These are phyloP conservation scores for Tetragnatha versicolor DNA, from an alignment of 1,140 invertebrate genomes.

Conservation along the genomic window DNA sequence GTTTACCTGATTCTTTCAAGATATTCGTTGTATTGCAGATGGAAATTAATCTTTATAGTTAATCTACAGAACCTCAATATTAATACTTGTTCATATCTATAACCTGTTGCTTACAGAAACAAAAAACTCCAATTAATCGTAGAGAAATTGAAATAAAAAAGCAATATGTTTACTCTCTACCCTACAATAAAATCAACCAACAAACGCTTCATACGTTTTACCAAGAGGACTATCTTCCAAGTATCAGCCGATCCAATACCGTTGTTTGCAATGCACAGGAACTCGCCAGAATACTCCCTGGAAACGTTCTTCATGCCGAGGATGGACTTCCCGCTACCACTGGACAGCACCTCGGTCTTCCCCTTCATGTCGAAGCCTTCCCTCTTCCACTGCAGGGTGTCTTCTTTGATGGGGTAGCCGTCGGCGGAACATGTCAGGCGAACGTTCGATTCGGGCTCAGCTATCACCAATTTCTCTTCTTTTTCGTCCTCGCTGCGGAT, in stretches of 20 bases:
- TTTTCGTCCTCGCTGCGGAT: slow-evolving; percentile 67
- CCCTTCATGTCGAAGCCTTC: slow-evolving; percentile 55
- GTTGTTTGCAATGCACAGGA: slow-evolving; percentile 91
- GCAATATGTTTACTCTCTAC: background rate
- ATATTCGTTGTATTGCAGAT: background rate
- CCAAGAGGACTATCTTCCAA: slow-evolving; percentile 22
- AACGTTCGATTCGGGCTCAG: slow-evolving; percentile 80
- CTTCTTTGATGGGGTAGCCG: slow-evolving; percentile 83
- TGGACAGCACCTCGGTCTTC: slow-evolving; percentile 38
- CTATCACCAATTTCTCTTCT: slow-evolving; percentile 74
- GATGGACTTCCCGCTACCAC: slow-evolving; percentile 67
- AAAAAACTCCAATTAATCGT: no score
- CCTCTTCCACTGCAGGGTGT: slow-evolving; percentile 86
- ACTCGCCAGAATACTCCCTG: slow-evolving; percentile 85
- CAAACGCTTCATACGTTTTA: slow-evolving; percentile 64
- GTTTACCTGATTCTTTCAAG: background rate
- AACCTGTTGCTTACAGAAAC: no score
- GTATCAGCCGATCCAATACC: slow-evolving; percentile 72
- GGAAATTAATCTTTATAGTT: no score
- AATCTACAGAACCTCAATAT: no score
- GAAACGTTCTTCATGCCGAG: slow-evolving; percentile 79
- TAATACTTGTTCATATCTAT: no score
- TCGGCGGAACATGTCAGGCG: slow-evolving; percentile 85
- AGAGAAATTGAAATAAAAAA: background rate
- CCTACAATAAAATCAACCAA: slow-evolving; percentile 70